Evolutionary conservation across 2,888 invertebrate genomes (phyloP), one percentile per base, ranked within the genome.

Genomic region (Empis stercorea): DNA sequence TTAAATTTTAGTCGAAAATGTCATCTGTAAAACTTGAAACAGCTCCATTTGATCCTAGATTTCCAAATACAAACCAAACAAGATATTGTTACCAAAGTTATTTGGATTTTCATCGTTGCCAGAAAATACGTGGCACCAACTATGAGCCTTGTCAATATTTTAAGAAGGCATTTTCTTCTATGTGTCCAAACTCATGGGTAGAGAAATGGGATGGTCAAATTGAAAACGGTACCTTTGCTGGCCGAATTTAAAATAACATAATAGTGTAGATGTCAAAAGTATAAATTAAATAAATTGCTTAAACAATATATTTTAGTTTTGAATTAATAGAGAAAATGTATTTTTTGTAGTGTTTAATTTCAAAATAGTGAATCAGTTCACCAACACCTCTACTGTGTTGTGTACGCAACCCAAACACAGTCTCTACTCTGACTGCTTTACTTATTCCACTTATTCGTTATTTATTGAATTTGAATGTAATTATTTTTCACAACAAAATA

Each of bases 51-150:
- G 97, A 97, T 76, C 89, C 96, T 59, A 82, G 96, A 62, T 97
- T 96, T 72, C 97, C 97, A 59, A 96, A 96, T 71, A 79, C 79
- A 68, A 93, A 95, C 71, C 92, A 94, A 71, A 91, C 93, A 38
- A 86, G 84, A 79, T 83, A 94, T 69, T 96, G 96, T 72, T 94
- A 85, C 72, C 84, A 87, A 68, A 92, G 88, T 68, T 96, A 84
- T 70, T 62, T 95, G 61, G 96, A 96, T 71, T 95, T 78, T 72
- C 83, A 94, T 68, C 83, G 95, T 30, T 96, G 96, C 74, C 80
- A 80, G 68, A 89, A 87, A 69, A 79, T 87, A 45, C 87, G 89
- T 59, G 92, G 93, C n/a, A 79, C 82, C 58, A 77, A 80, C 37
- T 92, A 87, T 69, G 82, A 83, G 54, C 86, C 93, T 4, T 96